Base-by-base conservation (phyloP, 2,797 vertebrate genomes). In the Pyrocephalus nanus region DNA sequence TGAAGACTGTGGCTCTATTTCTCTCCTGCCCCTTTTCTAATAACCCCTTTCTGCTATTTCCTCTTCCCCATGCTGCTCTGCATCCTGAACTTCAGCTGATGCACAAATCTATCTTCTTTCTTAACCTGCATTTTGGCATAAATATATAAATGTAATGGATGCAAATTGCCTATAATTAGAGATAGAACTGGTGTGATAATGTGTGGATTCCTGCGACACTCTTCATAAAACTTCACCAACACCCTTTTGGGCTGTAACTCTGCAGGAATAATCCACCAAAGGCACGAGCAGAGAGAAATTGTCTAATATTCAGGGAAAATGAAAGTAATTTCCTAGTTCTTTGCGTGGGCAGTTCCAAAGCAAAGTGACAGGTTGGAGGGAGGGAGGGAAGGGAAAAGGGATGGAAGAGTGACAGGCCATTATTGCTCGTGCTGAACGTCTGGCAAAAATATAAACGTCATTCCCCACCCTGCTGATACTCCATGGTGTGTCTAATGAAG, bases 131-230 rank as follows among this genome's bases (percentile, higher is more conserved):
- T 67, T 90, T 86, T 77, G 53, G 34, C 50, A 40, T 12, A 53
- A 26, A 8, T 5, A 14, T 10, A 47, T 16, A 5, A 17, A 4
- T 6, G 19, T 4, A 70, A 60, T 0, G 9, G 54, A 45, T 92
- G 80, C 55, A 88, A 95, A 77, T 72, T 84, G 72, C 84, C 80
- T 85, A 4, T 88, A 83, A 84, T 74, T 79, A 92, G 84, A 47
- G 45, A 38, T 3, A 36, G 84, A 69, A 20, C 22, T n/a, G 55
- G 40, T 25, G 30, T 51, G 62, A 79, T 9, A 36, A 50, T 51
- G 69, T 79, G 67, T 85, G 76, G 84, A 60, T 76, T 60, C 71
- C 45, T 87, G 67, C 1, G 3, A 73, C 32, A 0, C 22, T 87
- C 73, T 27, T 92, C 51, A 23, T 72, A 32, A 60, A 66, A 60